Conservation (phyloP, 2,797 vertebrate species). For the Sebastes glaucus region DNA sequence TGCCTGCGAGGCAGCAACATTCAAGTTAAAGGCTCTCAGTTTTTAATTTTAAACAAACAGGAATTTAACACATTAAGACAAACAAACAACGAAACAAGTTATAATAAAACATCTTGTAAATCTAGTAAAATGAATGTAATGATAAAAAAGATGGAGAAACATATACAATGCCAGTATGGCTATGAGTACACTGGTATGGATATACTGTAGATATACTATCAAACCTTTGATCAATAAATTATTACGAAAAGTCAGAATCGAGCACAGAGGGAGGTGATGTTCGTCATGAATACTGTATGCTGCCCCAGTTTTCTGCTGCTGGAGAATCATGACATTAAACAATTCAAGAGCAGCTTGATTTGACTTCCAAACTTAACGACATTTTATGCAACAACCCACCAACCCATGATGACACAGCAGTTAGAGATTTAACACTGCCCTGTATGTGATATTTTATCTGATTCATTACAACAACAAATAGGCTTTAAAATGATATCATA, state of each 20-base stretch:
- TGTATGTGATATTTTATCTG: neutral
- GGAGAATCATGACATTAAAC: neutral
- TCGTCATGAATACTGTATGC: slow-evolving; percentile 2
- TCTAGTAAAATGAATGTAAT: neutral
- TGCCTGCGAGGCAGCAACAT: neutral
- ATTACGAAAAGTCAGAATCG: slow-evolving; percentile 5
- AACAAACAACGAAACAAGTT: neutral
- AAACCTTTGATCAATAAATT: slow-evolving; percentile 33
- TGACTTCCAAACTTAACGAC: neutral
- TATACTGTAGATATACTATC: neutral
- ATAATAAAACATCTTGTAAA: neutral
- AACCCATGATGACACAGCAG: neutral
- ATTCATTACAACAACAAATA: neutral
- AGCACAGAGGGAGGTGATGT: slow-evolving; percentile 8
- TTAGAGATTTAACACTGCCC: neutral
- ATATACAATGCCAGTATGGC: neutral
- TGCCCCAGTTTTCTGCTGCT: slow-evolving; percentile 19
- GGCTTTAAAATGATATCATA: neutral
- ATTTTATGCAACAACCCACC: neutral
- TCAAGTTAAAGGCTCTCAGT: neutral
- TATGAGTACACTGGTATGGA: neutral
- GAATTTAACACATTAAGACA: neutral
- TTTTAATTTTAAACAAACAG: neutral
- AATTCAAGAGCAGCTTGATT: neutral
- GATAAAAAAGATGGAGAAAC: neutral